Conservation (phyloP, 2,113 vertebrate species). For the Reinhardtius hippoglossoides region DNA sequence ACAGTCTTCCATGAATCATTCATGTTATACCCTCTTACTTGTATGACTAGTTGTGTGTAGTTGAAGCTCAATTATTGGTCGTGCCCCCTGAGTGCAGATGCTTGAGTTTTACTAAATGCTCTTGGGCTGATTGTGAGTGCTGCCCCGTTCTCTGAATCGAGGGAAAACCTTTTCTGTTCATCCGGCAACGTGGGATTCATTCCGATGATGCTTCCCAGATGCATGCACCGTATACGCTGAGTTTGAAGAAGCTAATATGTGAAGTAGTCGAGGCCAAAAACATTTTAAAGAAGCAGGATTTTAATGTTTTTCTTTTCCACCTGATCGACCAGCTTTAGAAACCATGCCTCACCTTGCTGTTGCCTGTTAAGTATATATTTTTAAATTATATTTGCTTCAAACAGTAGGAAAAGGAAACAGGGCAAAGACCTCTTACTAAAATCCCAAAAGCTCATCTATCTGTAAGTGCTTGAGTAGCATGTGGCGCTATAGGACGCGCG, state of each 20-base stretch:
- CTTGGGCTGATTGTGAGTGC: slow-evolving; percentile 17
- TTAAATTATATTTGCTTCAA: background rate
- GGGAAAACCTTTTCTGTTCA: slow-evolving; percentile 18
- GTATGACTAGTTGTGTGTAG: slow-evolving; percentile 2
- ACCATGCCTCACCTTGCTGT: background rate
- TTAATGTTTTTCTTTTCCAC: background rate
- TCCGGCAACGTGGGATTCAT: slow-evolving; percentile 40
- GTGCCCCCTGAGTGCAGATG: slow-evolving; percentile 9
- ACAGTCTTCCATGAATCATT: slow-evolving; percentile 4
- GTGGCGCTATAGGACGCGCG: slow-evolving; percentile 38
- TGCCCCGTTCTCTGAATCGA: background rate
- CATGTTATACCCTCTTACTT: background rate
- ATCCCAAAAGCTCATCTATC: too few species aligned
- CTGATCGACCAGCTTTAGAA: background rate
- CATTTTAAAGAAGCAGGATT: slow-evolving; percentile 20
- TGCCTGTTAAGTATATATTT: background rate
- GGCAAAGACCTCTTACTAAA: background rate
- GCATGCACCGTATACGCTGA: slow-evolving; percentile 32
- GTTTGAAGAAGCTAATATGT: slow-evolving; percentile 42
- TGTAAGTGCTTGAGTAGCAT: slow-evolving; percentile 10
- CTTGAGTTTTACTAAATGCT: slow-evolving; percentile 26
- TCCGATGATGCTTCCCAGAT: slow-evolving; percentile 58
- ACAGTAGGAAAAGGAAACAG: background rate
- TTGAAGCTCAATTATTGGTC: too few species aligned
- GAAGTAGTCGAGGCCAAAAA: slow-evolving; percentile 36